Base-by-base conservation (phyloP, 2,888 invertebrate genomes). In the Automeris io region DNA sequence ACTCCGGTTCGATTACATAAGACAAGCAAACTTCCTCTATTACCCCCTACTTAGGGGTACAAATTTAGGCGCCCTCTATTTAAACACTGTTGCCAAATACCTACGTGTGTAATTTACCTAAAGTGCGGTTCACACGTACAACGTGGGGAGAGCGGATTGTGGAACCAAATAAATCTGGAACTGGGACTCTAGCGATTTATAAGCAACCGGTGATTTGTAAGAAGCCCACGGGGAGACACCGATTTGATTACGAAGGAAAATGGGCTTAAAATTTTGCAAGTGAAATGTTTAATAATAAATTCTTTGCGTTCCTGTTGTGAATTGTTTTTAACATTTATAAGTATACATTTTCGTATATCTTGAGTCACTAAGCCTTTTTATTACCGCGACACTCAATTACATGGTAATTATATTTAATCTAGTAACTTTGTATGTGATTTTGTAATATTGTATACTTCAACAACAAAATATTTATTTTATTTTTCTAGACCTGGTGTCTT, bases 151-250 rank as follows among this genome's bases (percentile, higher is more conserved):
- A 38, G 46, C 45, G 33, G 54, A 54, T 55, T 60, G 37, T 37
- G 50, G 51, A 54, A 61, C 65, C 61, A 70, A 62, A 80, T 78
- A 79, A 77, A 78, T 77, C 73, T 72, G 63, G 61, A 61, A 62
- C 63, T 53, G 63, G 62, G 65, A 62, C 62, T 56, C 49, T 59
- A 58, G 61, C 75, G 75, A 76, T 81, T 81, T 76, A 77, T 74
- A 77, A 72, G 70, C 73, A 70, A 67, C 70, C 68, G 70, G 72
- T 76, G 74, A 80, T 76, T 75, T 75, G 76, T 73, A 76, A 74
- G 69, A 72, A 74, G 65, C 62, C 77, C 61, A 61, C 51, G 43
- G 71, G 70, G 72, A 69, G 45, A 49, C 66, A 62, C 62, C 61
- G 60, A 65, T 74, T 67, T 68, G 65, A 67, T 70, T 69, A 64